phyloP scores from a whole-genome alignment of 2,113 vertebrate species.

The Leucoraja erinaceus region DNA sequence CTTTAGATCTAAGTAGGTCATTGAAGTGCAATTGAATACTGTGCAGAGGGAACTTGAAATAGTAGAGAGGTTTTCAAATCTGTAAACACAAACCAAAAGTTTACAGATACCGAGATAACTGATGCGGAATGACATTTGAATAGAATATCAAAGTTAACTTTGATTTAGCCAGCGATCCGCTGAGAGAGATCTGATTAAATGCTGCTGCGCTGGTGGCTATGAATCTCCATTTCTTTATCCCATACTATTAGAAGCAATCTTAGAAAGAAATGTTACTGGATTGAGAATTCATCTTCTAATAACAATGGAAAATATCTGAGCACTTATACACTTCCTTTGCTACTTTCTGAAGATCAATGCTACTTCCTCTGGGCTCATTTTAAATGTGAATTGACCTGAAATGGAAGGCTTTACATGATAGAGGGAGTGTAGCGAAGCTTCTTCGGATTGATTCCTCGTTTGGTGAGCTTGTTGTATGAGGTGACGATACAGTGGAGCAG shows the following conservation, averaged over 20 bases:
- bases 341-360: conserved; percentile 29
- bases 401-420: conserved; percentile 8
- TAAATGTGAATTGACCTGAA: conserved; percentile 47
- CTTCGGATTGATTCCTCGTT: no score
- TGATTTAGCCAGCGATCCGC: background rate
- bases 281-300: conserved; percentile 4
- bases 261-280: background rate
- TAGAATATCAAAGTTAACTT: background rate
- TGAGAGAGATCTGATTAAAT: background rate
- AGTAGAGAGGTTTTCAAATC: background rate
- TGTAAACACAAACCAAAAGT: background rate
- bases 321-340: conserved; percentile 29
- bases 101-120: background rate
- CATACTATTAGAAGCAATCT: background rate
- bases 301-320: background rate
- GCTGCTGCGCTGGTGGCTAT: background rate
- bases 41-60: background rate
- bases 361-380: conserved; percentile 49
- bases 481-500: no score
- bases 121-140: background rate
- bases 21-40: background rate
- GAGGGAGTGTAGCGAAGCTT: no score
- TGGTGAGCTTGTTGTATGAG: no score
- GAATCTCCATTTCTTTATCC: background rate
- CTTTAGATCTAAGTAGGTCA: conserved; percentile 10